Evolutionary conservation across 1,140 invertebrate species (phyloP), one percentile per base, ranked within the genome.

Genomic region (Brachionus rotundiformis): DNA sequence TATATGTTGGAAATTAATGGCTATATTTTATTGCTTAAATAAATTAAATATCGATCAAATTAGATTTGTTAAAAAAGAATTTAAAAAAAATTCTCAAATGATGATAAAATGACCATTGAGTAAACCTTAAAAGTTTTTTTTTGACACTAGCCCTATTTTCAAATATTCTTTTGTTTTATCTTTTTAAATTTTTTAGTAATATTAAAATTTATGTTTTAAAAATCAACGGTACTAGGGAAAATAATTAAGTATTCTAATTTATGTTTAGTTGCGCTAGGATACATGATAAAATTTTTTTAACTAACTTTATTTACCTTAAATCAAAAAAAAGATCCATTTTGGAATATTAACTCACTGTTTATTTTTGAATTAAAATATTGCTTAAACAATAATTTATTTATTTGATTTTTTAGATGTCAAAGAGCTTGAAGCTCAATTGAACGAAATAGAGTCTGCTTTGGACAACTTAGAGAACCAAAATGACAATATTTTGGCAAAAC

Each of bases 391-490:
- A 13, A 8, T 39, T 39, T 41, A 41, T 73, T 19, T 19, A 39
- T 41, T 41, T 19, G 2, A 19, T n/a, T 41, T 16, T 41, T 41
- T 75, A 77, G 79, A 81, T n/a, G 31, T 81, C n/a, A 23, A 63
- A 10, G 79, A 81, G 27, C 39, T 81, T 23, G 79, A 81, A 23
- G 31, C 79, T 41, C 54, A 63, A 33, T 49, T 81, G 23, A 65
- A 81, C 19, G 79, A 81, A 31, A 81, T 81, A 39, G 79, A 81
- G 19, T 36, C 36, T 47, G 79, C 79, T 23, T 23, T 81, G 59
- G 79, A 81, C 39, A 65, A 65, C n/a, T 47, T 81, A 31, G 79
- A 81, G 25, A 47, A 8, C 6, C 79, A 81, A 68, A 81, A 68
- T 44, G 54, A 63, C 6, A 47, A 3, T 27, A 63, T 81, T 68